Evolutionary conservation across 2,888 invertebrate species (phyloP).

Genomic region (Apotomis betuletana): DNA sequence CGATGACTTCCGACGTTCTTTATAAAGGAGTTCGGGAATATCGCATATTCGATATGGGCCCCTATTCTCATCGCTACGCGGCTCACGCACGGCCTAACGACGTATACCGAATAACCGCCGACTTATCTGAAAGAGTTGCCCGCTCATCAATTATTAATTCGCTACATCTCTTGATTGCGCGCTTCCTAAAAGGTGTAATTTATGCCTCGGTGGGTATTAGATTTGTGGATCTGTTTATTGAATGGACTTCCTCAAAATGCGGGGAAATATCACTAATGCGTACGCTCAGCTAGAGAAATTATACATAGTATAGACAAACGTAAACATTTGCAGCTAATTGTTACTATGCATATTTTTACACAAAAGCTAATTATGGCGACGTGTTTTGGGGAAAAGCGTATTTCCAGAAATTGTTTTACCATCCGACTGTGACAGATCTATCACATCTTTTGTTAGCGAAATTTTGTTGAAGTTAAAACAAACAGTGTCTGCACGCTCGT

Average conservation of each 20-base stretch:
- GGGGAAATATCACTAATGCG: too few species aligned
- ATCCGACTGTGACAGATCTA: neutral
- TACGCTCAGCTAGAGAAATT: too few species aligned
- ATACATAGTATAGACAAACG: too few species aligned
- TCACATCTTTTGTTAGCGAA: neutral
- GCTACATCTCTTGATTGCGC: slow-evolving; percentile 27
- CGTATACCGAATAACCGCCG: slow-evolving; percentile 28
- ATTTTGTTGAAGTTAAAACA: neutral
- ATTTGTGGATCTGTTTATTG: slow-evolving; percentile 8
- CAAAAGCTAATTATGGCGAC: too few species aligned
- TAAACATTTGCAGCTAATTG: too few species aligned
- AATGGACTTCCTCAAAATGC: neutral
- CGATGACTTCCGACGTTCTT: neutral
- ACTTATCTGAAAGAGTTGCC: slow-evolving; percentile 36
- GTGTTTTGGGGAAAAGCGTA: too few species aligned
- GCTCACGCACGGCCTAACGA: slow-evolving; percentile 36
- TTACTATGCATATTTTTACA: too few species aligned
- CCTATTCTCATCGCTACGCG: slow-evolving; percentile 17
- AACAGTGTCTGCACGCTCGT: slow-evolving; percentile 4
- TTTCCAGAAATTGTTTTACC: too few species aligned
- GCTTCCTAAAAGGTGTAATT: slow-evolving; percentile 25
- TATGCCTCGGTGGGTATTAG: slow-evolving; percentile 13
- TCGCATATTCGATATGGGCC: slow-evolving; percentile 5
- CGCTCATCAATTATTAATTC: slow-evolving; percentile 37
- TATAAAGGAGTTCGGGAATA: neutral